Evolutionary conservation across 2,797 vertebrate species (phyloP), one percentile per base, ranked within the genome.

Genomic region (Pseudopleuronectes americanus): DNA sequence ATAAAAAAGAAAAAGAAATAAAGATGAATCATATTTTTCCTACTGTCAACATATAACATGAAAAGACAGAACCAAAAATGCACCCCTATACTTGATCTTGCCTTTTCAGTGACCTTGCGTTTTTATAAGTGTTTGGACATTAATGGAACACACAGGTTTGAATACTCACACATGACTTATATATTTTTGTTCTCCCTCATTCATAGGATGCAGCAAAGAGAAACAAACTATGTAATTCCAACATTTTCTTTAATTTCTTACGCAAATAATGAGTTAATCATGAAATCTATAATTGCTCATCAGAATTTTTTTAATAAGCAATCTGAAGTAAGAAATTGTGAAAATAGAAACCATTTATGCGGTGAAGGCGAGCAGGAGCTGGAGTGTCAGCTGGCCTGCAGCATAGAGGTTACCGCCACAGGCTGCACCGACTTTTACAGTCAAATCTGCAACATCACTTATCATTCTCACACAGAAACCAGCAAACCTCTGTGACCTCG

Each of bases 401-500:
- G 16, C 33, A 14, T 19, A 24, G 22, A 55, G 48, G 43, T 53
- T 12, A 60, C 2, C 4, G 7, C 56, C 36, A 21, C 22, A 28
- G 22, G 19, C 66, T 31, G 22, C 10, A 38, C 48, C 23, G 23
- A 41, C 23, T 43, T 38, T 36, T 33, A 17, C 7, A 3, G 4
- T 51, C n/a, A 16, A 28, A 56, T 43, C 17, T 24, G 23, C n/a
- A 51, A 9, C 7, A 45, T 22, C 13, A 31, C 19, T 63, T 22
- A 6, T 4, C 7, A 10, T 68, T 74, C 47, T 55, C 26, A 24
- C 16, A 7, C 8, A 57, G 28, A 31, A 56, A 53, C 57, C 53
- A 43, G 43, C 48, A 74, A 57, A 66, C 48, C 66, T 57, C 33
- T 59, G 17, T 45, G 64, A 79, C 66, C 63, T 74, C 8, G 43